phyloP scores from a whole-genome alignment of 2,113 vertebrate species.

The Proteles cristata region DNA sequence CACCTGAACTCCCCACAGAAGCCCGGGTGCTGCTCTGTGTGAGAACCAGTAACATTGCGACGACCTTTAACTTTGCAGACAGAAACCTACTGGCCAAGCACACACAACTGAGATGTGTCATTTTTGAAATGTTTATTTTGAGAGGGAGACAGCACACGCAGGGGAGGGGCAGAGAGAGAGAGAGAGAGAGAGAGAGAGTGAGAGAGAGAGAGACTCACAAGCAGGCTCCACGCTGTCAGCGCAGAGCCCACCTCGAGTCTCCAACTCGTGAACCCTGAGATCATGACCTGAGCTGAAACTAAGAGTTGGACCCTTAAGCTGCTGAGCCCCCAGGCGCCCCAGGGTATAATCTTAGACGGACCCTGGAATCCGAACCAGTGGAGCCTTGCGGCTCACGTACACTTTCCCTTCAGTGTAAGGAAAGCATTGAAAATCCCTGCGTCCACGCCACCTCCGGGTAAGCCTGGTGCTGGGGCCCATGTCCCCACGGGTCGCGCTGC shows the following conservation, averaged over 20 bases:
- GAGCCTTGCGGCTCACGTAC: neutral
- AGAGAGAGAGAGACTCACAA: no score
- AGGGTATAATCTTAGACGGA: neutral
- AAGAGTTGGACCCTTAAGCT: no score
- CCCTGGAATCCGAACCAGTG: neutral
- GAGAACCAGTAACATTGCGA: neutral
- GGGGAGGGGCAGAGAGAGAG: no score
- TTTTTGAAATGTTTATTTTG: neutral
- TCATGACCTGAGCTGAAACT: no score
- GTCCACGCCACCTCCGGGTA: rapidly evolving
- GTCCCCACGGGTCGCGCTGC: neutral
- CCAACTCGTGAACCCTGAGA: no score
- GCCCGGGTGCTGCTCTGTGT: neutral
- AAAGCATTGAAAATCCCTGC: neutral
- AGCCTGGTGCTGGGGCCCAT: neutral
- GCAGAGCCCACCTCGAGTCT: no score
- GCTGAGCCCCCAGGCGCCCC: no score
- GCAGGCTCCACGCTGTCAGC: no score
- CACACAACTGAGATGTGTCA: neutral
- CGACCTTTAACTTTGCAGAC: neutral
- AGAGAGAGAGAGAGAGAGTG: no score
- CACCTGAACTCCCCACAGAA: neutral
- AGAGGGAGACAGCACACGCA: no score
- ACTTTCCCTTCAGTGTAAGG: no score
- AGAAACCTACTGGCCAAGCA: neutral